Base-by-base conservation (phyloP, 1,140 invertebrate genomes). In the Cataglyphis hispanica region DNA sequence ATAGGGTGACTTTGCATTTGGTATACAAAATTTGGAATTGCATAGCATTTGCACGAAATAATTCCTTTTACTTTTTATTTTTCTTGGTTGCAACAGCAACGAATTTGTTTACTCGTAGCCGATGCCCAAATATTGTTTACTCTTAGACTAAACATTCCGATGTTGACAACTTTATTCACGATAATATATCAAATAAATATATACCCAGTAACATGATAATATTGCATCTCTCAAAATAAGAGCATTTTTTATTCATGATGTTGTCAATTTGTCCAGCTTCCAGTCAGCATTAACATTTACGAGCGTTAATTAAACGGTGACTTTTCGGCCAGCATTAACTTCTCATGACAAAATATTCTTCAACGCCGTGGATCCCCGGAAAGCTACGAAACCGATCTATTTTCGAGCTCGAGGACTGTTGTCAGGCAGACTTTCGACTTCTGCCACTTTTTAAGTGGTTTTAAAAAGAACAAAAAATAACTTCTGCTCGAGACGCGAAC, bases 361-460 rank as follows among this genome's bases (percentile, higher is more conserved):
- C 70, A 63, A 72, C 43, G 13, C 22, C 19, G 19, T 37, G 58
- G 37, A 67, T 67, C 53, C 85, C 56, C 72, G 43, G 43, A 80
- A 75, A 69, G 31, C 74, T 89, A 84, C 56, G 74, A 67, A 58
- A 70, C 19, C 63, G 76, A 77, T 86, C 89, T 90, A 90, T 90
- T 90, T 90, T 88, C 61, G 89, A 84, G 86, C 88, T 84, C 64
- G 60, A 84, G 56, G 70, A 88, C 88, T 89, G 87, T 89, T 81
- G 87, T 89, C 60, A 86, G 84, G 76, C 88, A n/a, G 40, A 40
- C 27, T 40, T 63, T 25, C 63, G 53, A 13, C 46, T 27, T 4
- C 83, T 80, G 87, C 43, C 16, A 43, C 74, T 76, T 75, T 70
- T 31, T 22, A 56, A 70, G 31, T 25, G 53, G n/a, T 85, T 77